phyloP scores from a whole-genome alignment of 2,888 invertebrate genomes.

The Blera fallax region DNA sequence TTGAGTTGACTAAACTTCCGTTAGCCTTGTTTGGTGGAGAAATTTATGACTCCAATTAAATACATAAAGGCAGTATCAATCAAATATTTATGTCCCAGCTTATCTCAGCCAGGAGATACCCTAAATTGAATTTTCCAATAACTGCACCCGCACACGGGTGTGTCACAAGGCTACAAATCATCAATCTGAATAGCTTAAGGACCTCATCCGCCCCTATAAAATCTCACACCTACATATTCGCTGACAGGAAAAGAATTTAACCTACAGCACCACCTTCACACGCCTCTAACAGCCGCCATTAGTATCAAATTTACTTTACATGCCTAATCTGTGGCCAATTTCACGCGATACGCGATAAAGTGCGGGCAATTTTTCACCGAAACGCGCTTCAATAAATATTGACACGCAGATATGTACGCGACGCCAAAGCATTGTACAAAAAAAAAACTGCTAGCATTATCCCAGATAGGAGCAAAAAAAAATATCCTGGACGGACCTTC shows the following conservation, averaged over 20 bases:
- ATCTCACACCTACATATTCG: neutral
- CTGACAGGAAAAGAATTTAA: neutral
- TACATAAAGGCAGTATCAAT: neutral
- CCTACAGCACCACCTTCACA: neutral
- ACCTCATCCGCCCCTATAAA: neutral
- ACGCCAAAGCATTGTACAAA: neutral
- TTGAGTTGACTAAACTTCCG: too few species aligned
- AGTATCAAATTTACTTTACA: slow-evolving; percentile 58
- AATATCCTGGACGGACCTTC: slow-evolving; percentile 26
- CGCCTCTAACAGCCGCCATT: slow-evolving; percentile 15
- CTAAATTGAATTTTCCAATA: neutral
- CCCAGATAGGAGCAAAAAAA: neutral
- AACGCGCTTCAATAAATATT: slow-evolving; percentile 62
- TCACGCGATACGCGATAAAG: slow-evolving; percentile 57
- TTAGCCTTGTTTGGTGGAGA: too few species aligned
- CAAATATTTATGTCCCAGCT: neutral
- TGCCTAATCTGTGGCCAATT: slow-evolving; percentile 68
- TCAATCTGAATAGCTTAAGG: slow-evolving; percentile 23
- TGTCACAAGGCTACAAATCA: slow-evolving; percentile 3
- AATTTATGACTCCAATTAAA: neutral
- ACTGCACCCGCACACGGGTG: too few species aligned
- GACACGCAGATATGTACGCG: slow-evolving; percentile 19
- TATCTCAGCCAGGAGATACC: neutral
- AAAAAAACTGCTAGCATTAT: slow-evolving; percentile 15
- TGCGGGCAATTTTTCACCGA: slow-evolving; percentile 51